These are phyloP conservation scores for Eurystomus glaucurus DNA, from an alignment of 2,797 vertebrate species.

Conservation along the genomic window DNA sequence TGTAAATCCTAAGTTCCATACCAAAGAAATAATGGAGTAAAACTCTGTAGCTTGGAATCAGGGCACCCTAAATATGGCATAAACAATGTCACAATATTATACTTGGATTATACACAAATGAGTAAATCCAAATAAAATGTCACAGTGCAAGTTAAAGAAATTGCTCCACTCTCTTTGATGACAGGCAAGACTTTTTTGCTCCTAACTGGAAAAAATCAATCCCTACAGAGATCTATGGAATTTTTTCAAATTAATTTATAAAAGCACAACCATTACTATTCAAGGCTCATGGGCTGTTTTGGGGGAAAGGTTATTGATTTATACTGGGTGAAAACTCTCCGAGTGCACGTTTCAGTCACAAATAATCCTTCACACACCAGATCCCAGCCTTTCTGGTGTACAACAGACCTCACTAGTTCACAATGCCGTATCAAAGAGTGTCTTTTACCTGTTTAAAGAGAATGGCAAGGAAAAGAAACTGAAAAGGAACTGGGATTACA, in stretches of 20 bases:
- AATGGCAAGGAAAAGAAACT: neutral
- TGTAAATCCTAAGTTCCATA: neutral
- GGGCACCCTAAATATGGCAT: neutral
- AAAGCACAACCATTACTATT: neutral
- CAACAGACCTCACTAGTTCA: neutral
- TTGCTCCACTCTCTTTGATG: neutral
- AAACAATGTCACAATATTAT: neutral
- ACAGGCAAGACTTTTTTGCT: neutral
- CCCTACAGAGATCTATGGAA: neutral
- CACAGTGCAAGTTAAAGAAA: neutral
- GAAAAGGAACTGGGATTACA: neutral
- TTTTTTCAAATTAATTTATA: neutral
- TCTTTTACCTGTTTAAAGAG: neutral
- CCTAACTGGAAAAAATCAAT: neutral
- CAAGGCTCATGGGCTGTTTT: neutral
- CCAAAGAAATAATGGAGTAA: neutral
- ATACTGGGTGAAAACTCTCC: neutral
- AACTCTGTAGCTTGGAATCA: neutral
- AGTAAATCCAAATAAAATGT: neutral
- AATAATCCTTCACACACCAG: neutral
- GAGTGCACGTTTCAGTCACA: neutral
- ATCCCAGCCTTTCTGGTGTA: neutral
- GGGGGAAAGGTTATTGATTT: neutral
- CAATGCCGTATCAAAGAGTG: rapidly evolving
- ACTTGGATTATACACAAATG: neutral